phyloP scores from a whole-genome alignment of 2,113 vertebrate species.

The Eretmochelys imbricata region DNA sequence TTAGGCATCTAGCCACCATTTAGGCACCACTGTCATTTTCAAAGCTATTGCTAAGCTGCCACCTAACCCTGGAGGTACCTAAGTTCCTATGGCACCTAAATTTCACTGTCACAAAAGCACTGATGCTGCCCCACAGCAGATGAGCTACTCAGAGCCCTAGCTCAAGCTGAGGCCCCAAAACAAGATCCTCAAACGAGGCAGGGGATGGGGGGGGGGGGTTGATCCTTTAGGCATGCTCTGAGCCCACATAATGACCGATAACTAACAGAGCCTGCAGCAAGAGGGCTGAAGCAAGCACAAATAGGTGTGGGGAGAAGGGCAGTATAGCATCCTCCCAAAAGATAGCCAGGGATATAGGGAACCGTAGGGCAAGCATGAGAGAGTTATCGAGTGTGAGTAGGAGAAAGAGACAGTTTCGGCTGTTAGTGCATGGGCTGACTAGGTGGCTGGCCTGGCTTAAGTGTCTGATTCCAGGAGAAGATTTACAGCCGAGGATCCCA shows the following conservation, averaged over 20 bases:
- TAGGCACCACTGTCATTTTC: not conserved
- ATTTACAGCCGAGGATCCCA: not conserved
- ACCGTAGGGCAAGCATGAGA: not conserved
- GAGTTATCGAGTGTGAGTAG: not conserved
- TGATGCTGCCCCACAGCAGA: not conserved
- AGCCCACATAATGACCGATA: not conserved
- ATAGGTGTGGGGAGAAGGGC: not conserved
- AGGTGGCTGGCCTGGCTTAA: not conserved
- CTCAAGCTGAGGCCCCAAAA: not conserved
- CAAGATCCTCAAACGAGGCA: not conserved
- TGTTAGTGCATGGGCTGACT: not conserved
- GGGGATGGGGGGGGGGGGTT: not conserved
- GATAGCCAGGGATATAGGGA: not conserved
- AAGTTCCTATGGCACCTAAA: not conserved
- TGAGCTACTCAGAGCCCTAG: not conserved
- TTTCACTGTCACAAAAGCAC: not conserved
- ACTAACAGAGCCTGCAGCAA: not conserved
- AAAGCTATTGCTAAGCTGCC: not conserved
- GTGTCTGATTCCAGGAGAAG: not conserved
- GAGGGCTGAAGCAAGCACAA: not conserved
- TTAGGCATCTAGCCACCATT: not conserved
- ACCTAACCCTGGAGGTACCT: not conserved
- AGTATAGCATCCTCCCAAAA: not conserved
- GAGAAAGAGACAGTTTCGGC: not conserved
- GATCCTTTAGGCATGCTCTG: not conserved